phyloP scores from a whole-genome alignment of 2,888 invertebrate genomes.

The Tiliacea aurago region DNA sequence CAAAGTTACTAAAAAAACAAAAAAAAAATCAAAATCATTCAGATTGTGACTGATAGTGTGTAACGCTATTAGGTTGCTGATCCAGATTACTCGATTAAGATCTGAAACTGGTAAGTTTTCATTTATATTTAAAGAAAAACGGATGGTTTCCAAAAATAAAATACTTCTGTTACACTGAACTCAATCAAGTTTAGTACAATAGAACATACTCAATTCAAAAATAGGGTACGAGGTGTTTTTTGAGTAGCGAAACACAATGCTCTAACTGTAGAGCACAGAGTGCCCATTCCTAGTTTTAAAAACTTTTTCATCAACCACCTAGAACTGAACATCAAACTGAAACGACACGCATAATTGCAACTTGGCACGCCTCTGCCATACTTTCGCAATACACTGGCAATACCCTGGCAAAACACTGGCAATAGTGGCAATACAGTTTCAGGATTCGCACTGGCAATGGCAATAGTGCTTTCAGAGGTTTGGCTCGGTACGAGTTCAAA shows the following conservation, averaged over 20 bases:
- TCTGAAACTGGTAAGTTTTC: background rate
- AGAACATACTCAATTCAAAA: background rate
- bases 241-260: background rate
- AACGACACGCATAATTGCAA: conserved; percentile 52
- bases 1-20: too few relatives aligned
- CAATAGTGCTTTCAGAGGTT: conserved; percentile 43
- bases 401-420: conserved; percentile 35
- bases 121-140: background rate
- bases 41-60: too few relatives aligned
- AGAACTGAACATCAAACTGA: conserved; percentile 19
- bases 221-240: background rate
- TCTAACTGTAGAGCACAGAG: background rate
- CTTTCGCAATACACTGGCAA: conserved; percentile 51
- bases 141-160: background rate
- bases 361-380: conserved; percentile 56
- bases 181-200: background rate
- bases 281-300: background rate
- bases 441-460: conserved; percentile 41
- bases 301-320: conserved; percentile 9
- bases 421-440: conserved; percentile 41
- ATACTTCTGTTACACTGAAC: background rate
- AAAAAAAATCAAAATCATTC: too few relatives aligned
- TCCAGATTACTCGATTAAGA: background rate
- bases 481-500: conserved; percentile 60
- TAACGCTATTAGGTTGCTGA: too few relatives aligned